These are phyloP conservation scores for Fulmarus glacialis DNA, from an alignment of 2,113 vertebrate species.

Conservation along the genomic window DNA sequence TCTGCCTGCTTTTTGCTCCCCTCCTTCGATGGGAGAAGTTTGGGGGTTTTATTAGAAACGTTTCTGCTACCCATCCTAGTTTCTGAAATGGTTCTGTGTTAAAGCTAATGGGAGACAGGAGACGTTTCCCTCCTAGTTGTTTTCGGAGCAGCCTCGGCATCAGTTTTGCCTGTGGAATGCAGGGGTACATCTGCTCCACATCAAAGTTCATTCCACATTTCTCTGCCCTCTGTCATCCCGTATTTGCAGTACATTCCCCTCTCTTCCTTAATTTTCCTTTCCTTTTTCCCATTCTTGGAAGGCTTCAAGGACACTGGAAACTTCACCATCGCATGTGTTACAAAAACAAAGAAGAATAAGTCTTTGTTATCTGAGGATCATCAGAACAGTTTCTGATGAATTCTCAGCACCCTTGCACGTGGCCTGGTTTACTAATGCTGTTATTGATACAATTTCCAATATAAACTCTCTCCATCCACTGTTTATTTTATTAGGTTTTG, in stretches of 20 bases:
- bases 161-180: constrained; percentile 37
- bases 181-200: constrained; percentile 59
- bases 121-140: accelerated
- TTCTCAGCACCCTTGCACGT: constrained; percentile 19
- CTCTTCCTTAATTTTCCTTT: background rate
- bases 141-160: background rate
- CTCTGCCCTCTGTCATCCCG: constrained; percentile 28
- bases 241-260: constrained; percentile 27
- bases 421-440: constrained; percentile 22
- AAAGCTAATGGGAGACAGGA: background rate
- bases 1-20: background rate
- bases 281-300: constrained; percentile 37
- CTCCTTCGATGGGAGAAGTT: background rate
- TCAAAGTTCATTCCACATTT: constrained; percentile 57
- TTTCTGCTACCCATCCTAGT: background rate
- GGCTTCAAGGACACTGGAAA: constrained; percentile 28
- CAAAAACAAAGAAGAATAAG: constrained; percentile 42
- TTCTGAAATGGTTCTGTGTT: background rate
- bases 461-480: constrained; percentile 21
- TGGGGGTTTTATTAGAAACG: background rate
- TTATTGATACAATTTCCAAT: constrained; percentile 49
- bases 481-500: constrained; percentile 53
- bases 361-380: constrained; percentile 41
- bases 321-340: background rate
- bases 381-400: constrained; percentile 38